A percentile compares a stretch with the other conserved stretches of the same genome.
These are phyloP conservation scores for Pseudanteris insignis DNA, from an alignment of 2,888 invertebrate genomes.

Conservation along the genomic window DNA sequence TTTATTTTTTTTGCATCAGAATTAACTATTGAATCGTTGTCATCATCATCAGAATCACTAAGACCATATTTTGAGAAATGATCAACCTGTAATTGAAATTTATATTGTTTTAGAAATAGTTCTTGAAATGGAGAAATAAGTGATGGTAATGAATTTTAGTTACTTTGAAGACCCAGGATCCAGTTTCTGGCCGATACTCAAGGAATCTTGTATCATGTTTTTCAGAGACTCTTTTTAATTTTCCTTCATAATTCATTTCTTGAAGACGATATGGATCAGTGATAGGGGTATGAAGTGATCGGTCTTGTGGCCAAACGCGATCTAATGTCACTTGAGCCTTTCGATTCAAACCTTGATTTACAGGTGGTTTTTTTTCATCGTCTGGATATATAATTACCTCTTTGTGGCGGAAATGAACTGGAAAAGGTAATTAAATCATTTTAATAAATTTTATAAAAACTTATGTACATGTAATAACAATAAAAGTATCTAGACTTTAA, in stretches of 20 bases:
- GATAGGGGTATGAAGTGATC: constrained; percentile 80
- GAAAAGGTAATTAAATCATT: not conserved
- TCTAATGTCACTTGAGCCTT: constrained; percentile 92
- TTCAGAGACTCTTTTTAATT: constrained; percentile 83
- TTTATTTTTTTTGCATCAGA: constrained; percentile 47
- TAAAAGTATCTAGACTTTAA: too few relatives aligned
- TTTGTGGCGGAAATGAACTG: constrained; percentile 91
- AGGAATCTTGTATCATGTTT: constrained; percentile 91
- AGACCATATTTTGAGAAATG: constrained; percentile 95
- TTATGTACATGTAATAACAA: too few relatives aligned
- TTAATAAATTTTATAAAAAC: not conserved
- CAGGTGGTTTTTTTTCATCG: constrained; percentile 84
- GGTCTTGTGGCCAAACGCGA: constrained; percentile 93
- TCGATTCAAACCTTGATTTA: constrained; percentile 88
- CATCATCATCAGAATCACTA: constrained; percentile 89
- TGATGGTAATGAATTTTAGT: not conserved
- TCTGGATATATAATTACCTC: constrained; percentile 96
- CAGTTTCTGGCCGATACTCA: constrained; percentile 94
- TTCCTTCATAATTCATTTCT: constrained; percentile 86
- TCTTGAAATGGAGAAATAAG: too few relatives aligned
- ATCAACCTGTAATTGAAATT: constrained; percentile 71
- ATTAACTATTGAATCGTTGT: constrained; percentile 66
- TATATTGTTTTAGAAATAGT: not conserved
- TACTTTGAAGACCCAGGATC: constrained; percentile 96
- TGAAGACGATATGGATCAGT: constrained; percentile 81